Conservation (phyloP, 53 echinoderm and acorn worm species). For the Echinarachnius parma region DNA sequence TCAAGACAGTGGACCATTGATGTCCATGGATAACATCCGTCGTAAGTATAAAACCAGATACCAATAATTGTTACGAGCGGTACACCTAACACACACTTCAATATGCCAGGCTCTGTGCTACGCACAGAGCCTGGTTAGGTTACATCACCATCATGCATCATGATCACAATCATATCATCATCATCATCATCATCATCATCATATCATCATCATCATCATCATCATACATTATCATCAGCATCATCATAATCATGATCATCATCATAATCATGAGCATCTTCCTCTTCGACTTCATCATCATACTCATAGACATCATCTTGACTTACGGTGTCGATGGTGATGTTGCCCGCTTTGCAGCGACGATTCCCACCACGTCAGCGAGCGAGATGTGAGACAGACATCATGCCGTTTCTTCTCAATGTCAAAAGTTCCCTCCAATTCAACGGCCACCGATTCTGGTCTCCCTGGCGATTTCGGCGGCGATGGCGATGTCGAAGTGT, state of each 20-base stretch:
- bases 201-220: slow-evolving; percentile 23
- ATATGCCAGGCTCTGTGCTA: too few relatives aligned
- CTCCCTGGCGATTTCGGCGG: neutral
- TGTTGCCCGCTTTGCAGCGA: slow-evolving; percentile 9
- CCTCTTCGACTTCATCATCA: too few relatives aligned
- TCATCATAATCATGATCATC: too few relatives aligned
- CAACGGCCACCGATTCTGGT: neutral
- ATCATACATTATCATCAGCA: too few relatives aligned
- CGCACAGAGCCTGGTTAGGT: too few relatives aligned
- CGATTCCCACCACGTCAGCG: slow-evolving; percentile 14
- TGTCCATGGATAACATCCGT: too few relatives aligned
- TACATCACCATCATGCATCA: too few relatives aligned
- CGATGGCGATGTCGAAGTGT: neutral
- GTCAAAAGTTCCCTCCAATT: slow-evolving; percentile 22
- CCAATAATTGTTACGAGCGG: too few relatives aligned
- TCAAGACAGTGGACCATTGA: too few relatives aligned
- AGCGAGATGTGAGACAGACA: slow-evolving; percentile 13
- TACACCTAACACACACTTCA: too few relatives aligned
- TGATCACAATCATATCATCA: neutral
- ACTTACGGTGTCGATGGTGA: slow-evolving; percentile 33
- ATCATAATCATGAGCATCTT: neutral
- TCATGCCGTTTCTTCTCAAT: slow-evolving; percentile 15
- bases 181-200: neutral
- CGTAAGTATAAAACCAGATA: too few relatives aligned
- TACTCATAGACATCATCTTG: neutral